Base-by-base conservation (phyloP, 2,888 invertebrate species). In the Drosophila mettleri region DNA sequence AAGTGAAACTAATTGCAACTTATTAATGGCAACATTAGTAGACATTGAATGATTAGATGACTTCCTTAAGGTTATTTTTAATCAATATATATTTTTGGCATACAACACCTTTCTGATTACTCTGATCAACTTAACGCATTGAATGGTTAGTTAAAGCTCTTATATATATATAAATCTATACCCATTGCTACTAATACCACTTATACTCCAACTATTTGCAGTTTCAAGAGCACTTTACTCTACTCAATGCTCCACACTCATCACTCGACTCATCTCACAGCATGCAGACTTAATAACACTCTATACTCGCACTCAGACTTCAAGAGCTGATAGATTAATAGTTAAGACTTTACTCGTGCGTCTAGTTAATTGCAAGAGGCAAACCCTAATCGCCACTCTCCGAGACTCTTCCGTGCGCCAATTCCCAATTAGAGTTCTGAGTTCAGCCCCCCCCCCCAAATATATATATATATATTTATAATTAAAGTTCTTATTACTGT, bases 381-480 rank as follows among this genome's bases (percentile, higher is more conserved):
- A 45, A 54, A 12, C 20, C 34, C 12, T n/a, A n/a, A 45, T 22
- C 48, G 16, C 49, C 60, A 33, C 10, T 27, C 2, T 3, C 43
- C 24, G 5, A 6, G 22, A 64, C 33, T 60, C 51, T 43, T 65
- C 70, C 12, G 0, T 12, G 10, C 39, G 55, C 54, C 59, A 69
- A 54, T 80, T 83, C 73, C 68, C 75, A 86, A 86, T 83, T 88
- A 80, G 65, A 86, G 67, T 74, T 80, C 78, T 69, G 78, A 71
- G 83, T 83, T 78, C 72, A 66, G 68, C 52, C 52, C 45, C 45
- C 66, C 69, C 52, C 52, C 45, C 45, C 5, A 16, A n/a, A 36
- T 22, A 54, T 43, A 62, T 29, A 59, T 20, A 38, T 4, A 36
- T 8, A 60, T 16, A 34, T n/a, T 24, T 24, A 38, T 14, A 41